phyloP scores from a whole-genome alignment of 2,888 invertebrate species.

The Ecdyonurus torrentis region DNA sequence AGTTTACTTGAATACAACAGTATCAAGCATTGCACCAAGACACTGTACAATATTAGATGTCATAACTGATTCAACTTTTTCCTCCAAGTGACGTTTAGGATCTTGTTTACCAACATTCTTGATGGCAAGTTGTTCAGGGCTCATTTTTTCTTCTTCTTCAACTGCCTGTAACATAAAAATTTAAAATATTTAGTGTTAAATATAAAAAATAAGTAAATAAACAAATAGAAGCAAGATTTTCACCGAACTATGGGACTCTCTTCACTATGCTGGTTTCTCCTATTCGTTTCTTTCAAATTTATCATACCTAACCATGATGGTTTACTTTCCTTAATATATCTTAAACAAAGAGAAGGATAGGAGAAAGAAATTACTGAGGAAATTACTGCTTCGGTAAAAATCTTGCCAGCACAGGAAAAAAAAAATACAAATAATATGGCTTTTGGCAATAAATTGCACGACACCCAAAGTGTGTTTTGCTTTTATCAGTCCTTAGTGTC shows the following conservation, averaged over 20 bases:
- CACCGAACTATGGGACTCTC: no score
- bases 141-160: constrained; percentile 99
- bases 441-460: no score
- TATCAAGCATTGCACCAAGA: constrained; percentile 92
- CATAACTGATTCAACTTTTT: constrained; percentile 94
- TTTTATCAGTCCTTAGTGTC: no score
- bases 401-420: no score
- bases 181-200: constrained; percentile 6
- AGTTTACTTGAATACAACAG: constrained; percentile 75
- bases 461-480: no score
- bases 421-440: no score
- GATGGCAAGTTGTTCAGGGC: constrained; percentile 95
- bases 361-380: constrained; percentile 1
- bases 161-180: constrained; percentile 42
- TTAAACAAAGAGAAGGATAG: constrained; percentile 1
- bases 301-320: no score
- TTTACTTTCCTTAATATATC: no score
- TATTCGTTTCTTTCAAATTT: no score
- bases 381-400: neutral
- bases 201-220: no score
- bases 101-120: constrained; percentile 99
- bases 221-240: no score
- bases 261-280: no score
- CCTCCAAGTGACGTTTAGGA: constrained; percentile 97
- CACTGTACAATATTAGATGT: constrained; percentile 95